Evolutionary conservation across 2,797 vertebrate species (phyloP).

Genomic region (Pangasius larnaudii): DNA sequence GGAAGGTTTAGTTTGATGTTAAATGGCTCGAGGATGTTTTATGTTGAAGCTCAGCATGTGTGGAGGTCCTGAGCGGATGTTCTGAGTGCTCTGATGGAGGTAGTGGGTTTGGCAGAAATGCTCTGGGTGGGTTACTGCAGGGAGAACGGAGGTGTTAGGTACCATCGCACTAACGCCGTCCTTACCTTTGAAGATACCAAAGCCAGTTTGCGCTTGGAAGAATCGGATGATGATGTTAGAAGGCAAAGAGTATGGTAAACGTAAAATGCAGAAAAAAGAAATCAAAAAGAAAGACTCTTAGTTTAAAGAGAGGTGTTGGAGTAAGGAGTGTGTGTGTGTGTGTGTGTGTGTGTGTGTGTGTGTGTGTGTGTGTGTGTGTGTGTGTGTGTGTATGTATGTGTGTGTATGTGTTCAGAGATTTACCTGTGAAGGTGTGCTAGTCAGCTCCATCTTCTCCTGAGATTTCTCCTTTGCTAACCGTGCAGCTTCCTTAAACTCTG

Average conservation of each 20-base stretch:
- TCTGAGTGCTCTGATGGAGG: slow-evolving; percentile 18
- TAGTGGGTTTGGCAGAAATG: slow-evolving; percentile 11
- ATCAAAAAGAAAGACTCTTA: not conserved
- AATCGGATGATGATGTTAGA: slow-evolving; percentile 36
- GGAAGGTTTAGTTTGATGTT: slow-evolving; percentile 17
- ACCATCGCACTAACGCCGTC: not conserved
- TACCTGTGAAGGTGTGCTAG: slow-evolving; percentile 96
- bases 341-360: not conserved
- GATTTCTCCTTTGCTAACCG: slow-evolving; percentile 96
- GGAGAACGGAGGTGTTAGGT: not conserved
- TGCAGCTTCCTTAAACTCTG: slow-evolving; percentile 97
- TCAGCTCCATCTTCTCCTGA: slow-evolving; percentile 97
- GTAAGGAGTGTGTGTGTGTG: not conserved
- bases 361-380: not conserved
- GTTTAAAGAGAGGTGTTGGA: not conserved
- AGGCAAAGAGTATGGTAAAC: not conserved
- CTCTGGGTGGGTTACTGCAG: slow-evolving; percentile 14
- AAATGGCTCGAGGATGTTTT: slow-evolving; percentile 19
- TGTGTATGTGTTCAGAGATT: not conserved
- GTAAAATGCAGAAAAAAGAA: not conserved
- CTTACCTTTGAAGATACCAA: slow-evolving; percentile 48
- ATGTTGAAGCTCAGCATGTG: slow-evolving; percentile 13
- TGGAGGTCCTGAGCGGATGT: slow-evolving; percentile 14
- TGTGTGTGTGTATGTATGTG: not conserved
- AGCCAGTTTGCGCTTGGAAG: slow-evolving; percentile 41